These are phyloP conservation scores for Enteromius argenteus DNA, from an alignment of 2,797 vertebrate genomes.

Conservation along the genomic window DNA sequence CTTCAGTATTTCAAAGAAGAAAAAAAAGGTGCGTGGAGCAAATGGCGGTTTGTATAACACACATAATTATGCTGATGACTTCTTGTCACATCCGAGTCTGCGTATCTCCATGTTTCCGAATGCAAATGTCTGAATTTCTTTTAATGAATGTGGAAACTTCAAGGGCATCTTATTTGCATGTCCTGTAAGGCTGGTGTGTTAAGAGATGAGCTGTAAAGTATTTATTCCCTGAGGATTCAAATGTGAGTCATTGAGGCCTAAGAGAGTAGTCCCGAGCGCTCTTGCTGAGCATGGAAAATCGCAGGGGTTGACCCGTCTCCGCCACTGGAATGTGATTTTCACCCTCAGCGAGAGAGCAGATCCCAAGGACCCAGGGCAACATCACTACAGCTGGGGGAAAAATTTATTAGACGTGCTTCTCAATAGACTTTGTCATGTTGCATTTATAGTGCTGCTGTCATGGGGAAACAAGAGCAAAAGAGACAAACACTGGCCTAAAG, in stretches of 20 bases:
- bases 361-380: constrained; percentile 74
- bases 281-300: constrained; percentile 68
- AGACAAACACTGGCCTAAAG: constrained; percentile 37
- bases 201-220: constrained; percentile 70
- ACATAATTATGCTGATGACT: constrained; percentile 36
- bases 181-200: constrained; percentile 63
- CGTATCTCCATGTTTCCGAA: background rate
- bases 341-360: constrained; percentile 75
- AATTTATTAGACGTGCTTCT: constrained; percentile 81
- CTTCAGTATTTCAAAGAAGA: constrained; percentile 45
- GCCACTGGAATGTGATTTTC: constrained; percentile 72
- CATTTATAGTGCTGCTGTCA: constrained; percentile 67
- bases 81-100: constrained; percentile 13
- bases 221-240: constrained; percentile 39
- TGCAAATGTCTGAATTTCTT: constrained; percentile 34
- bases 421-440: constrained; percentile 74
- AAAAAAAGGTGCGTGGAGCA: constrained; percentile 25
- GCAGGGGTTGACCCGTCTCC: constrained; percentile 68
- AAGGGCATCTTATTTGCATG: constrained; percentile 69
- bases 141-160: constrained; percentile 60
- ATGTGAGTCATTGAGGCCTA: constrained; percentile 34
- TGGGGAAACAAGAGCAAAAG: constrained; percentile 58
- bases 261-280: constrained; percentile 55
- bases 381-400: constrained; percentile 71
- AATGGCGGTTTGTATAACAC: constrained; percentile 28